Conservation (phyloP, 1,140 invertebrate genomes). For the Hylaeus anthracinus region DNA sequence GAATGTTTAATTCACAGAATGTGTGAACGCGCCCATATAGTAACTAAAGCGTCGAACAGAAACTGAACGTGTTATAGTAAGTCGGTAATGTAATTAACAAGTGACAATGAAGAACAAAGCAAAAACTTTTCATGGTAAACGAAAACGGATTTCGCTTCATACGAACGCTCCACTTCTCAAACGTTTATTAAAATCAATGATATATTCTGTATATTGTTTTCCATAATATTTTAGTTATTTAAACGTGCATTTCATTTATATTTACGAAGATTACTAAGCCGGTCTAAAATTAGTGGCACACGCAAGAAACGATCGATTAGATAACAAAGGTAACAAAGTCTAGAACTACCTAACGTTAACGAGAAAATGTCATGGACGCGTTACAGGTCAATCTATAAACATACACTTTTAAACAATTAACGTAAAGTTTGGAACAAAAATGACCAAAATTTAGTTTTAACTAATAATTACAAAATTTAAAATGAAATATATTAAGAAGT, state of each 20-base stretch:
- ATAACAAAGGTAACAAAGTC: not conserved
- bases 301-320: not conserved
- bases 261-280: not conserved
- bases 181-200: not conserved
- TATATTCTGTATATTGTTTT: not conserved
- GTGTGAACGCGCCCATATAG: not conserved
- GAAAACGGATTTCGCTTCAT: not conserved
- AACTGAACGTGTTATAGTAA: not conserved
- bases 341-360: too few species aligned
- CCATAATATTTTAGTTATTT: not conserved
- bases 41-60: not conserved
- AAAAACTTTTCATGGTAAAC: not conserved
- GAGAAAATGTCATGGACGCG: not conserved
- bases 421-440: too few species aligned
- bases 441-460: too few species aligned
- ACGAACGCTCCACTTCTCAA: not conserved
- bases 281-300: not conserved
- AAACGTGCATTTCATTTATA: not conserved
- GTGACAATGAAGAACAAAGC: not conserved
- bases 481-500: too few species aligned
- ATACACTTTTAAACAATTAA: too few species aligned
- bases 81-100: not conserved
- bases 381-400: not conserved
- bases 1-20: not conserved
- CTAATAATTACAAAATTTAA: too few species aligned